These are phyloP conservation scores for Nycticorax nycticorax DNA, from an alignment of 2,113 vertebrate species.

Conservation along the genomic window DNA sequence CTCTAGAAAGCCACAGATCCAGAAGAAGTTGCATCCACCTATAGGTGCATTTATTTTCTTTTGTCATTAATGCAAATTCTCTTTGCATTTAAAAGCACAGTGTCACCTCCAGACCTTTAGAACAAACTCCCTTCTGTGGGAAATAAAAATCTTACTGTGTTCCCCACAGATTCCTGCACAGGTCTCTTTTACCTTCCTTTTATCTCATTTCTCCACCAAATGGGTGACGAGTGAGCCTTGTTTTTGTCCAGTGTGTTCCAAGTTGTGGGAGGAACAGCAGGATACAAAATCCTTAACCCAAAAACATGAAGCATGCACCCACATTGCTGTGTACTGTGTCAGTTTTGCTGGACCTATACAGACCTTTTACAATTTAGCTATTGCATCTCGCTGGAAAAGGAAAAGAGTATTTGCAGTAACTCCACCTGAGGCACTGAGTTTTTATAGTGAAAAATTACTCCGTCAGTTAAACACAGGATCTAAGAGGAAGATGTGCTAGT, in stretches of 20 bases:
- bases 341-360: background rate
- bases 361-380: background rate
- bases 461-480: background rate
- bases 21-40: background rate
- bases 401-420: background rate
- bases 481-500: background rate
- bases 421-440: background rate
- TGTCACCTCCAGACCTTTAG: background rate
- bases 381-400: background rate
- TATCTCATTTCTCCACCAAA: background rate
- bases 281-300: background rate
- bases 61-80: background rate
- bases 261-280: background rate
- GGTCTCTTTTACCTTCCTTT: background rate
- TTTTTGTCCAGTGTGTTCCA: background rate
- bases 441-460: background rate
- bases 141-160: fast-evolving
- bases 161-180: background rate
- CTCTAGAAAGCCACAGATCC: background rate
- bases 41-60: background rate
- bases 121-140: background rate
- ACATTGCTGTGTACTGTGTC: fast-evolving
- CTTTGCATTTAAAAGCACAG: background rate
- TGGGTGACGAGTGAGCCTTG: background rate
- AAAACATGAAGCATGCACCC: background rate